These are phyloP conservation scores for Drosophila stalkeri DNA, from an alignment of 2,888 invertebrate species.

Conservation along the genomic window DNA sequence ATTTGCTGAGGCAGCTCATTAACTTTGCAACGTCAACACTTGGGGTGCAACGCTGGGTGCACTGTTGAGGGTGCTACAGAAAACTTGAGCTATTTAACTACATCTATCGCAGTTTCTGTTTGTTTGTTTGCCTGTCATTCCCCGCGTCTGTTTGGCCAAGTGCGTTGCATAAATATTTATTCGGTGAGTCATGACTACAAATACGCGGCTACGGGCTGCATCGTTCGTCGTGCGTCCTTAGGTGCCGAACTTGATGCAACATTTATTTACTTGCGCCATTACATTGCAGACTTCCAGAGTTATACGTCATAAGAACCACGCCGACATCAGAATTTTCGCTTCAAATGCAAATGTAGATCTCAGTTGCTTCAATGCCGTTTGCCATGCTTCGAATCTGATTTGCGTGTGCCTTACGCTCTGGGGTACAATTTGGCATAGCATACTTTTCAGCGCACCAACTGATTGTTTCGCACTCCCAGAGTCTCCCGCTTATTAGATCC, in stretches of 20 bases:
- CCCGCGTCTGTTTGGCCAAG: conserved; percentile 51
- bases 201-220: conserved; percentile 13
- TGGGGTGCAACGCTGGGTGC: conserved; percentile 44
- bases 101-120: conserved; percentile 60
- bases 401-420: conserved; percentile 55
- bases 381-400: conserved; percentile 55
- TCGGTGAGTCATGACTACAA: conserved; percentile 47
- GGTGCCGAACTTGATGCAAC: conserved; percentile 41
- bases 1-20: conserved; percentile 60
- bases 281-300: conserved; percentile 47
- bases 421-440: conserved; percentile 69
- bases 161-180: conserved; percentile 72
- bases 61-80: conserved; percentile 55
- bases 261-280: conserved; percentile 45
- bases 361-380: conserved; percentile 22
- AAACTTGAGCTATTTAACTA: conserved; percentile 77
- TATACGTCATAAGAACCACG: conserved; percentile 24
- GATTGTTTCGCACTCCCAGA: conserved; percentile 69
- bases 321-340: conserved; percentile 12
- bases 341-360: conserved; percentile 18
- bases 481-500: conserved; percentile 74
- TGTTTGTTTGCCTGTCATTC: conserved; percentile 39
- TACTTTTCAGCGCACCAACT: conserved; percentile 59
- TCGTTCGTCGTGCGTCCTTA: not conserved
- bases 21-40: conserved; percentile 69